Base-by-base conservation (phyloP, 2,888 invertebrate genomes). In the Arctia plantaginis region DNA sequence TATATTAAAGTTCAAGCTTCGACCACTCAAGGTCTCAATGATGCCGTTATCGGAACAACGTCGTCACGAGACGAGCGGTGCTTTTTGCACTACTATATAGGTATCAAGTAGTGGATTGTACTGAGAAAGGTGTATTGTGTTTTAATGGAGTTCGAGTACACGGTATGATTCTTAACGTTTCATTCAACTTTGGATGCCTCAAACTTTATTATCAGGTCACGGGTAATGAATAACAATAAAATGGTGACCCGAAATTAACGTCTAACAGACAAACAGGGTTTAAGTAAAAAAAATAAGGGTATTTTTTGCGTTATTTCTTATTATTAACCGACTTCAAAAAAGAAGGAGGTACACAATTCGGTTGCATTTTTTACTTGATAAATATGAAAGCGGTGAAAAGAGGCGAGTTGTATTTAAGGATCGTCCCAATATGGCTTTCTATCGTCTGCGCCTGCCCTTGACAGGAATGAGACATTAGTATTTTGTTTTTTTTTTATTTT, bases 21-120 rank as follows among this genome's bases (percentile, higher is more conserved):
- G 86, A 84, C 82, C 85, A 90, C 87, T 91, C 94, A 94, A 94
- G 94, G 94, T 93, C 93, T 86, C 87, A 86, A 87, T 84, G 90
- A 91, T 87, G 88, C 95, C 94, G 95, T 93, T 95, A 95, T 93
- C 93, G 90, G 94, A 89, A 90, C 95, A 94, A 83, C 88, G 86
- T 89, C 92, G 92, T 93, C 95, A 95, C 95, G 95, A 93, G 88
- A 79, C 70, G 86, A 89, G 87, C 88, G 88, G 85, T 86, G 83
- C 85, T 86, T 85, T 85, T 87, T 86, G 87, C 83, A 82, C 83
- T 72, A 62, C 35, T 33, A 70, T 23, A 66, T 75, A 73, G 69
- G 64, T 55, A 66, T 20, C 44, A 33, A 23, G 55, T 33, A 27
- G 59, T 59, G 59, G 59, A 27, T 15, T 27, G 12, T 62, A 62